Conservation (phyloP, 2,113 vertebrate species). For the Perca schrenkii region DNA sequence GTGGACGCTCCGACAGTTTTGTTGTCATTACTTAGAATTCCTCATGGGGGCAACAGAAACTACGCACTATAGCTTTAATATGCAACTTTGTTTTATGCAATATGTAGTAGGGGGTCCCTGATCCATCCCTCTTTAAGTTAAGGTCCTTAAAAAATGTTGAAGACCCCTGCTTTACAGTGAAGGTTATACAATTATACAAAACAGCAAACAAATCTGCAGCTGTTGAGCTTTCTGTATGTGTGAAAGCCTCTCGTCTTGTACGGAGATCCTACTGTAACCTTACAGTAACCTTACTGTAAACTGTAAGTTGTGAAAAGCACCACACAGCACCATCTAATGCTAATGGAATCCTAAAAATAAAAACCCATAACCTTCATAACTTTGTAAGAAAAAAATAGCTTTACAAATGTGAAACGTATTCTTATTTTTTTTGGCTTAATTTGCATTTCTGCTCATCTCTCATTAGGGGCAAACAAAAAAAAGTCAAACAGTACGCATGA, state of each 20-base stretch:
- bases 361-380: no score
- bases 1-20: no score
- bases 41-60: no score
- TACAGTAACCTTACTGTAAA: no score
- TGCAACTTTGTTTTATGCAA: no score
- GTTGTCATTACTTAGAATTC: no score
- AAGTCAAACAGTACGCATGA: conserved; percentile 49
- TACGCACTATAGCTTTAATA: no score
- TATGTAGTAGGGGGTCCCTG: no score
- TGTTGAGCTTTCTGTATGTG: no score
- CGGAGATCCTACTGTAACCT: background rate
- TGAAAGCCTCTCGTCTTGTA: background rate
- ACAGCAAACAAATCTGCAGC: background rate
- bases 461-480: background rate
- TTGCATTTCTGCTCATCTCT: background rate
- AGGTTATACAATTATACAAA: background rate
- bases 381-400: background rate
- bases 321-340: background rate
- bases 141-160: no score
- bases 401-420: background rate
- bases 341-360: background rate
- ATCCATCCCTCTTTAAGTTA: no score
- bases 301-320: background rate
- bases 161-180: no score
- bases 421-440: background rate